Evolutionary conservation across 2,113 vertebrate species (phyloP).

Genomic region (Ailuropoda melanoleuca): DNA sequence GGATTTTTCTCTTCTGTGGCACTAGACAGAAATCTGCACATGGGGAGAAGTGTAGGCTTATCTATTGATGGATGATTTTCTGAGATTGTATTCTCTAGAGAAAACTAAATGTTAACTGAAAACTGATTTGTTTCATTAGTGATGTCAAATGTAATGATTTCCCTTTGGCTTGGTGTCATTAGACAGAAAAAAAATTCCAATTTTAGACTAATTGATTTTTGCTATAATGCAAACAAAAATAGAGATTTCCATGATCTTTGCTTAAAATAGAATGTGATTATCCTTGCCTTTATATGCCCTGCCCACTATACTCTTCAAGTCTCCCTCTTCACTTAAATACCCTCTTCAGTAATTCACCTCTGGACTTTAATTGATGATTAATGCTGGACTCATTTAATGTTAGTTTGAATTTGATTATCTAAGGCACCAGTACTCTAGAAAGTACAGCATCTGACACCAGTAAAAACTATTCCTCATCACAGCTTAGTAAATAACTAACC

Average conservation of each 20-base stretch:
- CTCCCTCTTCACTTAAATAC: slow-evolving; percentile 37
- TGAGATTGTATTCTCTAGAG: slow-evolving; percentile 36
- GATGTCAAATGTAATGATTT: slow-evolving; percentile 62
- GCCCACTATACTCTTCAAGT: slow-evolving; percentile 29
- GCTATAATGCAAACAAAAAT: slow-evolving; percentile 32
- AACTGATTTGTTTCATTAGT: slow-evolving; percentile 20
- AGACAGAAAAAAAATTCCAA: slow-evolving; percentile 25
- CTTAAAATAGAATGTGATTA: slow-evolving; percentile 59
- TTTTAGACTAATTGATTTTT: slow-evolving; percentile 74
- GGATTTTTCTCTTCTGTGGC: neutral
- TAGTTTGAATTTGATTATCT: slow-evolving; percentile 62
- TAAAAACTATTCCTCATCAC: neutral
- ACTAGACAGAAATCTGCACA: neutral
- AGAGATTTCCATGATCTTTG: slow-evolving; percentile 62
- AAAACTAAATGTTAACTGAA: slow-evolving; percentile 2
- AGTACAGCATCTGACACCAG: neutral
- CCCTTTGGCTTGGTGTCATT: slow-evolving; percentile 7
- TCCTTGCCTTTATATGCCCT: slow-evolving; percentile 63
- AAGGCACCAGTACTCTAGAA: neutral
- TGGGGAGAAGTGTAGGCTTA: neutral
- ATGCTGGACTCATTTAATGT: slow-evolving; percentile 65
- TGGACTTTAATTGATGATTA: slow-evolving; percentile 61
- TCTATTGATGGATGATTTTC: slow-evolving; percentile 28
- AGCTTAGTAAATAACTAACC: neutral
- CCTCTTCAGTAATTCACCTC: slow-evolving; percentile 55